Base-by-base conservation (phyloP, 2,888 invertebrate genomes). In the Crematogaster levior region DNA sequence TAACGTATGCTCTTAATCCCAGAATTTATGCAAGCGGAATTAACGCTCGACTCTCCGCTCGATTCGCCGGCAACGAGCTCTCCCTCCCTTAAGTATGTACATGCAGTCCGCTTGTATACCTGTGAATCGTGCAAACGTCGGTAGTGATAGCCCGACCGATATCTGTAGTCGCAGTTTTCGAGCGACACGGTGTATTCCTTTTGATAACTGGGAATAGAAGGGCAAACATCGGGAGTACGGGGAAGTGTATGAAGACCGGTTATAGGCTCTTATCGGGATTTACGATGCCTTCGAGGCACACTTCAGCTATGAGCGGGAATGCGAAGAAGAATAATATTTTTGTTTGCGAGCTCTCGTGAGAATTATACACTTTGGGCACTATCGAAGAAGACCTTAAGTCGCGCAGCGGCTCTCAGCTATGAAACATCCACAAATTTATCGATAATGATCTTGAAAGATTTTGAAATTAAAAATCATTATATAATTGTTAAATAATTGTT, bases 1-100 rank as follows among this genome's bases (percentile, higher is more conserved):
- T 92, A 93, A 93, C 93, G 92, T 93, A 93, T 93, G 93, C 93
- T 89, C 92, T 93, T 93, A 92, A 93, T 93, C 93, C 93, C 40
- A 81, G 89, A 92, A 93, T 93, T 93, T 93, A 93, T 92, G 92
- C 92, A 92, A 91, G 90, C 90, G 90, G 93, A 93, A 93, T 93
- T 93, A 93, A 93, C 93, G 90, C 90, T 85, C 85, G 85, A 82
- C 53, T 58, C 82, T 63, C 74, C 60, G 63, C 81, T 73, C 79
- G 82, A 82, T 68, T 82, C 81, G 66, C 74, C 61, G 12, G 46
- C 72, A 72, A 74, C 56, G 60, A 61, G 68, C 53, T 46, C 48
- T 65, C 40, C 37, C 65, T 53, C 66, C n/a, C n/a, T n/a, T 74
- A 58, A 83, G 46, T 56, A 48, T 65, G 61, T 63, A 68, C 61